Evolutionary conservation across 2,113 vertebrate genomes (phyloP).

Genomic region (Mesocricetus auratus): DNA sequence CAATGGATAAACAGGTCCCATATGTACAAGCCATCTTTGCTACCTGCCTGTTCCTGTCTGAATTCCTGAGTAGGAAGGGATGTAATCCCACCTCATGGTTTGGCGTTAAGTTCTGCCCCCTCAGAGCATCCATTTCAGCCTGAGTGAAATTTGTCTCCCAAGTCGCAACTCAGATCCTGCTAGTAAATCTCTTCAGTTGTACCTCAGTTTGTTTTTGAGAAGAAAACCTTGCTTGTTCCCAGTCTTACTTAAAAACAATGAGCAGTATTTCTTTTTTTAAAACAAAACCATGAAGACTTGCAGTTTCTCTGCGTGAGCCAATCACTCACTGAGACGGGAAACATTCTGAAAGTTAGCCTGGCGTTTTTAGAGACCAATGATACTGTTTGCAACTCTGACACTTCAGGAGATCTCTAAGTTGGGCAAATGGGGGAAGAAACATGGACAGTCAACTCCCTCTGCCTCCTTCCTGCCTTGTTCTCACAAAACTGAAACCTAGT

Average conservation of each 20-base stretch:
- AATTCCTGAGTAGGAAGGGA: background rate
- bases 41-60: background rate
- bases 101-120: background rate
- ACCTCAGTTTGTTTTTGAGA: background rate
- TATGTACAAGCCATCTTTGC: background rate
- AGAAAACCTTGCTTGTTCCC: background rate
- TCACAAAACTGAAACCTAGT: background rate
- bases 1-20: background rate
- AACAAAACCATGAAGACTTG: background rate
- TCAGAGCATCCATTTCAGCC: background rate
- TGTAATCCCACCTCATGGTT: background rate
- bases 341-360: background rate
- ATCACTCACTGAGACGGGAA: background rate
- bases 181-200: background rate
- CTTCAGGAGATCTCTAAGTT: background rate
- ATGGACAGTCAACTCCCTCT: rapidly evolving
- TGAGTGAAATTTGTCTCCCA: background rate
- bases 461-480: background rate
- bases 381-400: background rate
- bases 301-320: background rate
- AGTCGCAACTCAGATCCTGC: background rate
- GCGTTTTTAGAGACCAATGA: background rate
- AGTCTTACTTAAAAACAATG: conserved; percentile 35
- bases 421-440: background rate
- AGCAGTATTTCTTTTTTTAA: background rate